Evolutionary conservation across 2,888 invertebrate genomes (phyloP).

Genomic region (Dione juno): DNA sequence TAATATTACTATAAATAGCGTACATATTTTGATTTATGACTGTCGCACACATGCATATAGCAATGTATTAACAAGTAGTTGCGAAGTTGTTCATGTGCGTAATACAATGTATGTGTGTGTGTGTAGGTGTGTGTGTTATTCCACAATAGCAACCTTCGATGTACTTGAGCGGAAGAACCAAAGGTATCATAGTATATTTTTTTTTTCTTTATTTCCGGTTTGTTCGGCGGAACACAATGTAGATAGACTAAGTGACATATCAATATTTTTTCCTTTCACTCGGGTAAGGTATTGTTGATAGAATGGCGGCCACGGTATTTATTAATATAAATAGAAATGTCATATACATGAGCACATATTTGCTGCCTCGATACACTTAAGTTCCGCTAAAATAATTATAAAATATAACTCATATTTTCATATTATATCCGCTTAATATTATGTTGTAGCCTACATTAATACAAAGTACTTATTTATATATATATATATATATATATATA

Average conservation of each 20-base stretch:
- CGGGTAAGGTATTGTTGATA: neutral
- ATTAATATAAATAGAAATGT: conserved; percentile 3
- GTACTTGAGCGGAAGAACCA: neutral
- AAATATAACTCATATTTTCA: neutral
- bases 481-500: no score
- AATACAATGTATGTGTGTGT: neutral
- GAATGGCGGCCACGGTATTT: neutral
- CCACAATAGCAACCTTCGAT: neutral
- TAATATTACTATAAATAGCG: neutral
- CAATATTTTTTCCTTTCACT: conserved; percentile 6
- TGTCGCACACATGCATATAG: neutral
- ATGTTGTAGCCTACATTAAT: no score
- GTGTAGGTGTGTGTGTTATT: neutral
- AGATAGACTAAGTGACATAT: neutral
- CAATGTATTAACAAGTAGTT: conserved; percentile 10
- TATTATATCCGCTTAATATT: no score
- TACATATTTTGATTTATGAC: neutral
- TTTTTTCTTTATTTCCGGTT: conserved; percentile 9
- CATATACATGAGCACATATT: neutral
- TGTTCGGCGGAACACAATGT: neutral
- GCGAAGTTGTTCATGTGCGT: neutral
- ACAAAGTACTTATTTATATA: no score
- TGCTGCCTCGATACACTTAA: neutral
- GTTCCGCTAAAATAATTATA: neutral
- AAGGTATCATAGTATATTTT: neutral